Percentiles rank a stretch among this genome's conserved stretches.
Evolutionary conservation across 2,113 vertebrate genomes (phyloP).

Genomic region (Salvelinus sp.): DNA sequence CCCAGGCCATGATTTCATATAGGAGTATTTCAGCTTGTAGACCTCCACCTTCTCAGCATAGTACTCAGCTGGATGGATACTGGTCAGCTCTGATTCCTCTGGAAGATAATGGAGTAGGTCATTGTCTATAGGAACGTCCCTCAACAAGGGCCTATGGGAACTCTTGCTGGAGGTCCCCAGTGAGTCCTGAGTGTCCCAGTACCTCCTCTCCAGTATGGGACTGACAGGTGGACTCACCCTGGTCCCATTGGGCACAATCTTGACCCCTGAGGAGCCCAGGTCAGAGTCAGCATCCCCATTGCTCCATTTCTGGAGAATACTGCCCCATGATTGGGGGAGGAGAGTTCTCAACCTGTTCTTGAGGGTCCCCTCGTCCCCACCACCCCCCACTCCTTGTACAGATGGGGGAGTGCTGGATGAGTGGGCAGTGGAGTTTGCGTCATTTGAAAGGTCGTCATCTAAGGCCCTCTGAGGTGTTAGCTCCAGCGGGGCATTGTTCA

Average conservation of each 20-base stretch:
- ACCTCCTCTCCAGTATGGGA: conserved; percentile 53
- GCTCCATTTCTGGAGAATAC: conserved; percentile 42
- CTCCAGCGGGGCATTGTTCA: conserved; percentile 14
- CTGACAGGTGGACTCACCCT: conserved; percentile 67
- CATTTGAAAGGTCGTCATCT: conserved; percentile 20
- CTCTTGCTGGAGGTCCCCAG: conserved; percentile 29
- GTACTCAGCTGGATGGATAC: conserved; percentile 66
- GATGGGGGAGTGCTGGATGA: conserved; percentile 37
- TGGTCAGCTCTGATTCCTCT: conserved; percentile 63
- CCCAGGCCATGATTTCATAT: conserved; percentile 74
- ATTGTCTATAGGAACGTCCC: conserved; percentile 28
- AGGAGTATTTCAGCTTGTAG: conserved; percentile 67
- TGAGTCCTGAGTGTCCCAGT: conserved; percentile 16
- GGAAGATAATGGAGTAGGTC: conserved; percentile 12
- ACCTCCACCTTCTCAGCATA: conserved; percentile 71
- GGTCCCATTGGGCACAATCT: conserved; percentile 59
- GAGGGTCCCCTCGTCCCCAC: conserved; percentile 18
- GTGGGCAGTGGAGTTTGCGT: conserved; percentile 21
- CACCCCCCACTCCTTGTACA: conserved; percentile 6
- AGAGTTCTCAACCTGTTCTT: conserved; percentile 50
- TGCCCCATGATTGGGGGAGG: conserved; percentile 63
- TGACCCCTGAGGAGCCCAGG: conserved; percentile 24
- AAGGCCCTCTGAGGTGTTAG: conserved; percentile 38
- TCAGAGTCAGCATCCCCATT: conserved; percentile 35
- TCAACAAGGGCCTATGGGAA: conserved; percentile 50